phyloP scores from a whole-genome alignment of 1,140 invertebrate species.

The Phymorhynchus buccinoides region DNA sequence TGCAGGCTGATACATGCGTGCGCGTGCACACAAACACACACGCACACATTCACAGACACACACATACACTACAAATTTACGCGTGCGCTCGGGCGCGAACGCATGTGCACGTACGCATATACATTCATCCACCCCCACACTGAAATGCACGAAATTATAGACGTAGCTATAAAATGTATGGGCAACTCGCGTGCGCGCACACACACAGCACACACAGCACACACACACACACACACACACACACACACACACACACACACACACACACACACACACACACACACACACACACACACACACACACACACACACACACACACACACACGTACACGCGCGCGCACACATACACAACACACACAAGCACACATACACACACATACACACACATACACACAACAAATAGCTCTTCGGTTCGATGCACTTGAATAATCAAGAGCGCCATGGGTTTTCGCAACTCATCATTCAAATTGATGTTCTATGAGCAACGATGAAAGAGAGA shows the following conservation, averaged over 20 bases:
- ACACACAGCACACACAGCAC: neutral
- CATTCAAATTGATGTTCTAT: neutral
- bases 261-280: neutral
- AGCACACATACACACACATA: neutral
- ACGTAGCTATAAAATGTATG: no score
- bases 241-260: neutral
- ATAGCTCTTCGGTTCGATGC: neutral
- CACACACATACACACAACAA: neutral
- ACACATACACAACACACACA: neutral
- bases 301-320: no score
- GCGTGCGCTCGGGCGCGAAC: neutral
- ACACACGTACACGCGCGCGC: neutral
- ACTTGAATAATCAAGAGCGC: neutral
- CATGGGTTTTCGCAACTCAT: neutral
- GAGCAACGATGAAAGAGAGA: no score
- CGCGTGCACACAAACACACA: neutral
- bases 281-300: no score
- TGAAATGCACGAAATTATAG: no score
- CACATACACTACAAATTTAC: no score
- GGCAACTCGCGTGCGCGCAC: no score
- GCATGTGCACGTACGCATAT: no score
- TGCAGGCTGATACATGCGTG: no score
- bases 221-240: neutral
- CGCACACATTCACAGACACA: neutral
- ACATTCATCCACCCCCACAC: no score